Conservation (phyloP, 2,797 vertebrate genomes). For the Dicrostonyx torquatus region DNA sequence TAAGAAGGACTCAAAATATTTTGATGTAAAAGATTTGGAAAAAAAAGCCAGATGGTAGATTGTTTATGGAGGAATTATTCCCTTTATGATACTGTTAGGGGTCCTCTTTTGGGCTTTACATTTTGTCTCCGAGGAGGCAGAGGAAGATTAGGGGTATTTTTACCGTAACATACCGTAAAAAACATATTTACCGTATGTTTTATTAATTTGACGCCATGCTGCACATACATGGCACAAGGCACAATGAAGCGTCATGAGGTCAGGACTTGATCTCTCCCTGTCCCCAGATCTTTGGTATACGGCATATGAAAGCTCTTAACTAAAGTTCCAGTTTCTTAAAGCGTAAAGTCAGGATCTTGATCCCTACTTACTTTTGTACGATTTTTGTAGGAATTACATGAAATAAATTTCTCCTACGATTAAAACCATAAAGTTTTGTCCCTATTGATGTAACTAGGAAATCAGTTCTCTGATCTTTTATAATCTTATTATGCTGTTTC, state of each 20-base stretch:
- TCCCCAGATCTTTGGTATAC: neutral
- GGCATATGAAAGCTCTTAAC: neutral
- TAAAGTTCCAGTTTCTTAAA: neutral
- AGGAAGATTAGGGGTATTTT: neutral
- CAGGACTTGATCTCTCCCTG: neutral
- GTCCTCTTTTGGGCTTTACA: neutral
- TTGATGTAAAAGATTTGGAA: neutral
- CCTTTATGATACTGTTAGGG: neutral
- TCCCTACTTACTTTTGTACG: neutral
- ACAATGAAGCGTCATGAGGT: neutral
- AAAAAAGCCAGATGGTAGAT: neutral
- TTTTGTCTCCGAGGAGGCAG: neutral
- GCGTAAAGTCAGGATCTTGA: neutral
- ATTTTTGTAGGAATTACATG: constrained; percentile 68
- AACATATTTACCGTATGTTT: neutral
- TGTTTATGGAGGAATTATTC: neutral
- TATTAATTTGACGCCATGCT: neutral
- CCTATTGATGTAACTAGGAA: neutral
- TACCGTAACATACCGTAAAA: too few relatives aligned
- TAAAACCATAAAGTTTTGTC: constrained; percentile 39
- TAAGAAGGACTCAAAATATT: constrained; percentile 18
- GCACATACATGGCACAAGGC: neutral
- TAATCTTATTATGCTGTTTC: constrained; percentile 28
- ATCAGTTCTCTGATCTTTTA: neutral
- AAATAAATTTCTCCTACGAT: constrained; percentile 33